Base-by-base conservation (phyloP, 37 sponge, comb jelly and placozoan genomes). In the Tethya wilhelma region DNA sequence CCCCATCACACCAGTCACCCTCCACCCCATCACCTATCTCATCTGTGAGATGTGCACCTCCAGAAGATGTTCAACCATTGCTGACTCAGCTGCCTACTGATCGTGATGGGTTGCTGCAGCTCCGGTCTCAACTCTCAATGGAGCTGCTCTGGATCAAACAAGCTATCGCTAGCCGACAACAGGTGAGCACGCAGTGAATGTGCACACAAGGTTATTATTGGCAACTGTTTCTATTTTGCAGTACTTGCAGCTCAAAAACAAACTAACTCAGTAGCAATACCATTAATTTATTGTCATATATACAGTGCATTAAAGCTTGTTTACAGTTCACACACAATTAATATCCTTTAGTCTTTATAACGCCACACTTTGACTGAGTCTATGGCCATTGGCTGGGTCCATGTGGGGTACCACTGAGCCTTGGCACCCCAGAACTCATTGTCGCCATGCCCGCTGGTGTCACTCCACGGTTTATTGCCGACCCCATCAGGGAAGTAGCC, bases 121-220 rank as follows among this genome's bases (percentile, higher is more conserved):
- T 87, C 32, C 74, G 80, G 36, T 70, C 28, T 33, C 82, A 90
- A 67, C 71, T 90, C 4, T 67, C 76, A 5, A 34, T 94, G 79
- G 94, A 94, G 67, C 79, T 94, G 69, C 30, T 78, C 30, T 94
- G 94, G 94, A 56, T 94, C 28, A 89, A 64, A 57, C 94, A 94
- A 67, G 91, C 94, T 0, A 94, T 94, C 66, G 79, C 75, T 42
- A 94, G 91, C 56, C 76, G 94, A 57, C 67, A 86, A 68, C 79
- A 94, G 76, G 90, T 79, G n/a, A n/a, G n/a, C n/a, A n/a, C n/a
- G n/a, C n/a, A n/a, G n/a, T n/a, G n/a, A n/a, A n/a, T n/a, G n/a
- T n/a, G n/a, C n/a, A n/a, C n/a, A n/a, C n/a, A n/a, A n/a, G n/a
- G n/a, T n/a, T n/a, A n/a, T n/a, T n/a, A n/a, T n/a, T n/a, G n/a